phyloP scores from a whole-genome alignment of 2,113 vertebrate genomes.

The Todiramphus saurophagus region DNA sequence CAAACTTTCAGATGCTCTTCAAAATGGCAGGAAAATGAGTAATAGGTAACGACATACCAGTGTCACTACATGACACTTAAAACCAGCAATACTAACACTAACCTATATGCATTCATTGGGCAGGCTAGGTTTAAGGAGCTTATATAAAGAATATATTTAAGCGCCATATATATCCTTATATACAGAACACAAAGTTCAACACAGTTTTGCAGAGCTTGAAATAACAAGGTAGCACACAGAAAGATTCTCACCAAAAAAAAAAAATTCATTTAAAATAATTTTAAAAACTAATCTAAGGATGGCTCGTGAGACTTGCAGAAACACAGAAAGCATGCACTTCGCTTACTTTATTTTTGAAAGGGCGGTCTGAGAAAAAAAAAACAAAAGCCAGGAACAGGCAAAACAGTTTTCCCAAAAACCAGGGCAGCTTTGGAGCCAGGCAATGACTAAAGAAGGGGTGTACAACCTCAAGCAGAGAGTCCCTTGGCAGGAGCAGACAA shows the following conservation, averaged over 20 bases:
- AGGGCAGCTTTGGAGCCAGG: background rate
- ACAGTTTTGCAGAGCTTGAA: background rate
- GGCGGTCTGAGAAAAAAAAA: background rate
- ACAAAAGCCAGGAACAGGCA: background rate
- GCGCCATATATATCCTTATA: background rate
- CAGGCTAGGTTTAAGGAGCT: background rate
- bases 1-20: background rate
- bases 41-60: background rate
- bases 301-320: background rate
- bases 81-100: background rate
- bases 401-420: background rate
- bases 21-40: background rate
- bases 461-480: background rate
- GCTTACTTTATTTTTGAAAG: background rate
- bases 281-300: background rate
- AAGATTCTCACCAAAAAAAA: background rate
- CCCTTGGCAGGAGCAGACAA: background rate
- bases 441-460: background rate
- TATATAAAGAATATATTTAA: background rate
- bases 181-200: background rate
- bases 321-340: fast-evolving
- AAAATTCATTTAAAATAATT: too few relatives aligned
- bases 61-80: background rate
- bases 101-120: background rate
- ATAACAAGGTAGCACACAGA: background rate